Evolutionary conservation across 2,888 invertebrate species (phyloP).

Genomic region (Palloptera scutellata): DNA sequence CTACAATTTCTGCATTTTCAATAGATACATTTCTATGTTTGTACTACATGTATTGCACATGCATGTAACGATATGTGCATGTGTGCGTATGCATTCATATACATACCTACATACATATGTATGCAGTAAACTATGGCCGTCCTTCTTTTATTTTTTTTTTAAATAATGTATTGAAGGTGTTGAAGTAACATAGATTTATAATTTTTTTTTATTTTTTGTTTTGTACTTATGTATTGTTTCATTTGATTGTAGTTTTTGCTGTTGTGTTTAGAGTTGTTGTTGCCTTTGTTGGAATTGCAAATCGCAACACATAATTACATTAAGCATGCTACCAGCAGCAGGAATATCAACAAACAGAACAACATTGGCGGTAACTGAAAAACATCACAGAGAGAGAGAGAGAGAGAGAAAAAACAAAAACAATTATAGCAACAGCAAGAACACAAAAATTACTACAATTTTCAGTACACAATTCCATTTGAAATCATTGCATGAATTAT

Average conservation of each 20-base stretch:
- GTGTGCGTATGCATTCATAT: not conserved
- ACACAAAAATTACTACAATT: too few relatives aligned
- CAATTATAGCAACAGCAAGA: too few relatives aligned
- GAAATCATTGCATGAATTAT: too few relatives aligned
- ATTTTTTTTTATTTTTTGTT: not conserved
- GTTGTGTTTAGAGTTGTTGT: conserved; percentile 42
- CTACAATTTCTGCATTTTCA: not conserved
- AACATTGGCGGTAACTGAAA: not conserved
- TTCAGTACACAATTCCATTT: too few relatives aligned
- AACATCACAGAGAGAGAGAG: too few relatives aligned
- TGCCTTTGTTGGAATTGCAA: conserved; percentile 47
- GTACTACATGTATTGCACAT: not conserved
- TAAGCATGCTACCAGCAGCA: conserved; percentile 28
- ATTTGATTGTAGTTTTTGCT: not conserved
- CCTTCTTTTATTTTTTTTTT: not conserved
- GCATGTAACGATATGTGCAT: not conserved
- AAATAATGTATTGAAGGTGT: conserved; percentile 6
- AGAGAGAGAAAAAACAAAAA: too few relatives aligned
- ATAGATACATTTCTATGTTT: not conserved
- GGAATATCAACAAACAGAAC: conserved; percentile 9
- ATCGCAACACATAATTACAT: conserved; percentile 54
- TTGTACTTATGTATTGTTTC: not conserved
- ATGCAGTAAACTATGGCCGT: too few relatives aligned
- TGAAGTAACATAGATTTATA: conserved; percentile 19
- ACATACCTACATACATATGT: not conserved